A percentile compares a stretch with the other conserved stretches of the same genome.
These are phyloP conservation scores for Macrosteles quadrilineatus DNA, from an alignment of 1,140 invertebrate species.

Conservation along the genomic window DNA sequence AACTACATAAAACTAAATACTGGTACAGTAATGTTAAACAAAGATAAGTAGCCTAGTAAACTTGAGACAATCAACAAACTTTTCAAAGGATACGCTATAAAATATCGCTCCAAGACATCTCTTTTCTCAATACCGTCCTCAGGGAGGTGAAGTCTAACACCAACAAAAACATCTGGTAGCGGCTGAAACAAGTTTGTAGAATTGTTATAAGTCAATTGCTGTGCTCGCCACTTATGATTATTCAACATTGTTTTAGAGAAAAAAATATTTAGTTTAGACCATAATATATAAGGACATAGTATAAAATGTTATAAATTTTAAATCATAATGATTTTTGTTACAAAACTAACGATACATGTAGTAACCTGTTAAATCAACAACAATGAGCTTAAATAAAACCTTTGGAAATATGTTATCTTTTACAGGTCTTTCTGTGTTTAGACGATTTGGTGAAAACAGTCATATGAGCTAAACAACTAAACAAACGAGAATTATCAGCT, in stretches of 20 bases:
- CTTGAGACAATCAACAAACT: background rate
- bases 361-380: background rate
- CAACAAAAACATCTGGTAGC: conserved; percentile 44
- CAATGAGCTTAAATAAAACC: too few relatives aligned
- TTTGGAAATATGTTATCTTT: too few relatives aligned
- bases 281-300: background rate
- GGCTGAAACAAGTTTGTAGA: conserved; percentile 40
- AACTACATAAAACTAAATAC: background rate
- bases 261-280: background rate
- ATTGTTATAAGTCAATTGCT: background rate
- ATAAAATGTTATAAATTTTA: background rate
- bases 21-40: background rate
- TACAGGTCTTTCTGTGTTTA: too few relatives aligned
- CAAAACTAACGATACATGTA: background rate
- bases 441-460: too few relatives aligned
- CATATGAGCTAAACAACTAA: too few relatives aligned
- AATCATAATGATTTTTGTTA: background rate
- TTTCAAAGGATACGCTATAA: conserved; percentile 46
- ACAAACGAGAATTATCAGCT: too few relatives aligned
- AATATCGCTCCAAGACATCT: conserved; percentile 39
- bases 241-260: background rate
- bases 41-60: background rate
- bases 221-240: background rate
- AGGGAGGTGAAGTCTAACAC: conserved; percentile 38
- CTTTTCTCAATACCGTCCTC: conserved; percentile 16